Percentiles rank a stretch among this genome's conserved stretches.
These are phyloP conservation scores for Mungos mungo DNA, from an alignment of 2,113 vertebrate species.

Conservation along the genomic window DNA sequence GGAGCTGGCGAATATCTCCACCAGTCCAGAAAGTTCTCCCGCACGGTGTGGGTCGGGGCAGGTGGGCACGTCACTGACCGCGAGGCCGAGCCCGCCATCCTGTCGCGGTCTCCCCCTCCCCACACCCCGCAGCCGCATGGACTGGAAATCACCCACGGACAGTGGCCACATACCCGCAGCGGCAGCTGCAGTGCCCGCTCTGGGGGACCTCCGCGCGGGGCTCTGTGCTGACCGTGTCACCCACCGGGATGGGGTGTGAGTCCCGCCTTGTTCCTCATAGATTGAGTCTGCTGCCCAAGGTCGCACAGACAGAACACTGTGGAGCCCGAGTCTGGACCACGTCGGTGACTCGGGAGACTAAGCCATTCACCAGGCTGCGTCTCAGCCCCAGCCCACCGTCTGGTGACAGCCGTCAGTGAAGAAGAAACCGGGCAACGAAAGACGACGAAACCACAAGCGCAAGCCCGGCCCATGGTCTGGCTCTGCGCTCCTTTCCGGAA, in stretches of 20 bases:
- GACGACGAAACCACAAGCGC: no score
- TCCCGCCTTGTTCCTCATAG: neutral
- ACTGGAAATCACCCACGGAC: rapidly evolving
- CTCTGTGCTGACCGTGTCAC: neutral
- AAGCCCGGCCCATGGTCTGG: rapidly evolving
- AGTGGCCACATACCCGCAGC: rapidly evolving
- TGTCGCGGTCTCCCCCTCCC: rapidly evolving
- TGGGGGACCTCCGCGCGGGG: neutral
- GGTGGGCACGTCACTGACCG: neutral
- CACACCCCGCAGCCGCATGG: neutral
- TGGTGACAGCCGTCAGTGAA: neutral
- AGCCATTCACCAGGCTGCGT: neutral
- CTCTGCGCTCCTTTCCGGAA: neutral
- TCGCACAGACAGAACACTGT: rapidly evolving
- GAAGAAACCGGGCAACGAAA: neutral
- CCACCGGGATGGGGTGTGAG: neutral
- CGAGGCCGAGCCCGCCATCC: neutral
- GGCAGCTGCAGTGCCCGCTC: rapidly evolving
- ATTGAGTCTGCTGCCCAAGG: neutral
- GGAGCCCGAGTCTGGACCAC: neutral
- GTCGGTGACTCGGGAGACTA: neutral
- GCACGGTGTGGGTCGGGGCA: rapidly evolving
- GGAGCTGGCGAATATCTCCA: neutral
- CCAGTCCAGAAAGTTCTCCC: neutral
- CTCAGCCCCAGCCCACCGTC: neutral